phyloP scores from a whole-genome alignment of 2,797 vertebrate species.

The Aplochiton taeniatus region DNA sequence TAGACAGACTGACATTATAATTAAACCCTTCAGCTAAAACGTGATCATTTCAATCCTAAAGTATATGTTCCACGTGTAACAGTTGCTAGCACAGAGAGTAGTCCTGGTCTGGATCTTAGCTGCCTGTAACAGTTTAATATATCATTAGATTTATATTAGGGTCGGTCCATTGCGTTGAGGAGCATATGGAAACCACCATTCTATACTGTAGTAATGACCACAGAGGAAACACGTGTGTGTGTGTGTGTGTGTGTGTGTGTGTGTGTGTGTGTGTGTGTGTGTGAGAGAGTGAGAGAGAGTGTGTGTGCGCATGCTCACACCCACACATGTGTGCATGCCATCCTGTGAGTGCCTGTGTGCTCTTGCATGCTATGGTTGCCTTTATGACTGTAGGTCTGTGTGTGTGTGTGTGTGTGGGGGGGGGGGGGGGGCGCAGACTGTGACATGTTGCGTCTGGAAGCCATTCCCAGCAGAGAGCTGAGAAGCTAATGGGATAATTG shows the following conservation, averaged over 20 bases:
- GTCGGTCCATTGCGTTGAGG: conserved; percentile 39
- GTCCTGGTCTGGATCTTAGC: conserved; percentile 39
- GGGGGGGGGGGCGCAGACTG: no score
- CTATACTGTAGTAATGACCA: conserved; percentile 42
- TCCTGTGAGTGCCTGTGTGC: no score
- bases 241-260: conserved; percentile 3
- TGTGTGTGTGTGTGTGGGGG: no score
- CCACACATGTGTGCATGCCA: no score
- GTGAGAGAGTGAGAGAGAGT: not conserved
- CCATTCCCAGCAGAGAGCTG: conserved; percentile 67
- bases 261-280: conserved; percentile 4
- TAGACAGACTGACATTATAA: no score
- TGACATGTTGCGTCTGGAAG: conserved; percentile 69
- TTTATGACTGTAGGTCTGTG: no score
- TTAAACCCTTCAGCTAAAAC: not conserved
- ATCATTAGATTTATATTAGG: conserved; percentile 35
- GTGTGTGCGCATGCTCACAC: conserved; percentile 15
- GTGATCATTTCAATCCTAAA: conserved; percentile 15
- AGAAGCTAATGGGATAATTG: conserved; percentile 80
- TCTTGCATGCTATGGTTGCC: no score
- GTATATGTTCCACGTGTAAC: conserved; percentile 20
- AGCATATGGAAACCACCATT: conserved; percentile 44
- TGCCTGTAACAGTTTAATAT: conserved; percentile 40
- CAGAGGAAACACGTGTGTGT: conserved; percentile 5
- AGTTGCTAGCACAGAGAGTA: conserved; percentile 27